phyloP scores from a whole-genome alignment of 2,113 vertebrate species.

The Porphyrio hochstetteri region DNA sequence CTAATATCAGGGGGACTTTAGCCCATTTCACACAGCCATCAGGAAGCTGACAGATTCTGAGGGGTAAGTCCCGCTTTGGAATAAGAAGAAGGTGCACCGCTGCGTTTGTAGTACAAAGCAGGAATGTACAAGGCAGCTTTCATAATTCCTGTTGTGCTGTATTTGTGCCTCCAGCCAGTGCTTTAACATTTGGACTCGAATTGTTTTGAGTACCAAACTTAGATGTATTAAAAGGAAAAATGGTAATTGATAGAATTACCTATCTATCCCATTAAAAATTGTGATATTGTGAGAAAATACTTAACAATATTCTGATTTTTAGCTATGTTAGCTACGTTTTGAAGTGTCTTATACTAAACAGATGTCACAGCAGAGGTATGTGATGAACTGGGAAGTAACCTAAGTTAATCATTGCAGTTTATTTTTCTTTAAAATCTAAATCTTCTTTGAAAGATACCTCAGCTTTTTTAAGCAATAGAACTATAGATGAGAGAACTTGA shows the following conservation, averaged over 20 bases:
- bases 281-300: constrained; percentile 30
- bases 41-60: not conserved
- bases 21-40: not conserved
- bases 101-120: constrained; percentile 28
- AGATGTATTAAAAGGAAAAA: constrained; percentile 41
- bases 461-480: constrained; percentile 56
- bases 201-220: constrained; percentile 57
- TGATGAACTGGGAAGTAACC: not conserved
- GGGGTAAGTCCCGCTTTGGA: not conserved
- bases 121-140: constrained; percentile 42
- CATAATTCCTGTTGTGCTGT: constrained; percentile 44
- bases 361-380: constrained; percentile 15
- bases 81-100: not conserved
- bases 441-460: constrained; percentile 67
- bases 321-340: constrained; percentile 46
- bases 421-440: constrained; percentile 51
- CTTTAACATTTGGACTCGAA: constrained; percentile 59
- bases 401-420: constrained; percentile 57
- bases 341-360: constrained; percentile 21
- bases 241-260: constrained; percentile 8
- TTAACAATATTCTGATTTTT: constrained; percentile 43
- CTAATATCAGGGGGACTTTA: not conserved
- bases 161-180: constrained; percentile 68
- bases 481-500: constrained; percentile 22
- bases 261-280: constrained; percentile 17